A percentile compares a stretch with the other conserved stretches of the same genome.
Conservation (phyloP, 2,113 vertebrate species). For the Egretta garzetta region DNA sequence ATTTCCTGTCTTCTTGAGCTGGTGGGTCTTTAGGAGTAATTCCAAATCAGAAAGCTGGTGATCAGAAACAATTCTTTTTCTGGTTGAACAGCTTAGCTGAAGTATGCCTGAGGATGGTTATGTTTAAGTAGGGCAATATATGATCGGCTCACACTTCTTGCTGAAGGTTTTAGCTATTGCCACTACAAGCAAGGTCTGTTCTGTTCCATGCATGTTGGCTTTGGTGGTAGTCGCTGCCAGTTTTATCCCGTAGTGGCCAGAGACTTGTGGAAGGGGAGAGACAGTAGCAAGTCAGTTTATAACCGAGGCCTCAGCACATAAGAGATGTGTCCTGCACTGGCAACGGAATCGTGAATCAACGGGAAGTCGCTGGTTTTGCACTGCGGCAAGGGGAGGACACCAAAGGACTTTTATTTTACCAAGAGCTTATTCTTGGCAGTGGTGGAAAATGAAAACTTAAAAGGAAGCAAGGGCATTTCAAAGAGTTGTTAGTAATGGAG, state of each 20-base stretch:
- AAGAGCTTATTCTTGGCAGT: background rate
- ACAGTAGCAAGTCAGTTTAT: background rate
- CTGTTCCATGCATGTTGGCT: background rate
- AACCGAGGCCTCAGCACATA: background rate
- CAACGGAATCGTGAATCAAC: background rate
- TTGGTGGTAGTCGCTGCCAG: rapidly evolving
- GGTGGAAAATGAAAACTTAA: background rate
- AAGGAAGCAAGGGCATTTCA: background rate
- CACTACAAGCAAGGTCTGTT: background rate
- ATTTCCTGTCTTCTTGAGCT: background rate
- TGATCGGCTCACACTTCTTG: background rate
- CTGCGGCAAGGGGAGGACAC: background rate
- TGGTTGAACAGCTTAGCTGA: background rate
- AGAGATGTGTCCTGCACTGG: background rate
- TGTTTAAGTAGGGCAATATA: background rate
- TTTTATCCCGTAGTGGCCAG: background rate
- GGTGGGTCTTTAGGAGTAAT: background rate
- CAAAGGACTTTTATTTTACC: background rate
- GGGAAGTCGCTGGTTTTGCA: background rate
- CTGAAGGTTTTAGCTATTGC: background rate
- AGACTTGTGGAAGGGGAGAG: background rate
- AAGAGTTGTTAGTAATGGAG: background rate
- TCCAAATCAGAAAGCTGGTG: background rate
- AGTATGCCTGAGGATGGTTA: background rate
- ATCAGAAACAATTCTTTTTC: background rate